These are phyloP conservation scores for Astreopora myriophthalma DNA, from an alignment of 64 coral and sea anemone genomes.

Conservation along the genomic window DNA sequence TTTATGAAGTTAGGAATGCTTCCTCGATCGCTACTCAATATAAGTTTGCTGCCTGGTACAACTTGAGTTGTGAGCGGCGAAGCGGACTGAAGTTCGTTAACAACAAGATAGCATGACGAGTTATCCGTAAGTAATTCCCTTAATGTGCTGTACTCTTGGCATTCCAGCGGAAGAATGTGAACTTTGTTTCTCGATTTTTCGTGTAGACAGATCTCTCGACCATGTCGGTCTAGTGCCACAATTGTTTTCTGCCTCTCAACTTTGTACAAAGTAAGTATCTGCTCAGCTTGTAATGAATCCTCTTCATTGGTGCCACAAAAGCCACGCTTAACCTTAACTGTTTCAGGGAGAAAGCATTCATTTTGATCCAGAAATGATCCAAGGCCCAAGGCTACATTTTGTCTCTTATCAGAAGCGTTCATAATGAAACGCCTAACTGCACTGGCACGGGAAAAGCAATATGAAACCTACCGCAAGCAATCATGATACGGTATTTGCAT, in stretches of 20 bases:
- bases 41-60: slow-evolving; percentile 15
- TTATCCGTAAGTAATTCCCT: not conserved
- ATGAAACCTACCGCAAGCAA: too few species aligned
- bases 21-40: not conserved
- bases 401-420: not conserved
- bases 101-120: slow-evolving; percentile 10
- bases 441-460: too few species aligned
- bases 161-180: slow-evolving; percentile 39
- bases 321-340: slow-evolving; percentile 31
- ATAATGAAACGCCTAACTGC: too few species aligned
- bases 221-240: not conserved
- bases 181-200: slow-evolving; percentile 59
- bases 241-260: slow-evolving; percentile 31
- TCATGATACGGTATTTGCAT: too few species aligned
- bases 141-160: not conserved
- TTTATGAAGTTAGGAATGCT: not conserved
- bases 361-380: not conserved
- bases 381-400: not conserved
- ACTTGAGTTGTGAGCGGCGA: slow-evolving; percentile 19
- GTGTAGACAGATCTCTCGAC: slow-evolving; percentile 47
- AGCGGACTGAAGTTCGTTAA: slow-evolving; percentile 25
- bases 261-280: slow-evolving; percentile 35
- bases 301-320: slow-evolving; percentile 30
- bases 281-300: slow-evolving; percentile 29
- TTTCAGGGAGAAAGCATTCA: not conserved